phyloP scores from a whole-genome alignment of 1,140 invertebrate genomes.

The Zaprionus kolodkinae region DNA sequence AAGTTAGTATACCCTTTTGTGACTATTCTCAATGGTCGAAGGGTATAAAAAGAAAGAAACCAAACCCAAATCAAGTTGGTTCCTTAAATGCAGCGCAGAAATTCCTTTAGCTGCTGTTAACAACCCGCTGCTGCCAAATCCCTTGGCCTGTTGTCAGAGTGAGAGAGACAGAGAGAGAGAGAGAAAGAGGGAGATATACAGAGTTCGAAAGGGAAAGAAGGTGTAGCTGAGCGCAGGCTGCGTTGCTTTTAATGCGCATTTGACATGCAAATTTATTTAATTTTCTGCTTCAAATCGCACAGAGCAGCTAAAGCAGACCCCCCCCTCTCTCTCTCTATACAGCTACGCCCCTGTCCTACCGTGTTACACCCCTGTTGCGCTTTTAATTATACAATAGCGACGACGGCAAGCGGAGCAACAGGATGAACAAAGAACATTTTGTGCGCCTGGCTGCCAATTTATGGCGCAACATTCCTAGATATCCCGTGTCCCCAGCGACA shows the following conservation, averaged over 20 bases:
- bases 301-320: conserved; percentile 14
- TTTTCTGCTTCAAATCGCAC: conserved; percentile 75
- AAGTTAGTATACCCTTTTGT: no score
- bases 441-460: conserved; percentile 45
- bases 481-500: conserved; percentile 12
- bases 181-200: not conserved
- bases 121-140: conserved; percentile 62
- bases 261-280: conserved; percentile 83
- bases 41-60: not conserved
- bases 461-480: conserved; percentile 53
- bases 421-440: conserved; percentile 42
- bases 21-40: no score
- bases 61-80: conserved; percentile 28
- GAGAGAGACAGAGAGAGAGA: not conserved
- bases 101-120: conserved; percentile 10
- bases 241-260: conserved; percentile 72
- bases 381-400: conserved; percentile 66
- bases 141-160: conserved; percentile 62
- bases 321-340: not conserved
- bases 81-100: conserved; percentile 38
- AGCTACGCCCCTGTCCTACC: not conserved
- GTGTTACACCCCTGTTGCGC: conserved; percentile 56
- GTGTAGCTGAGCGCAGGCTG: conserved; percentile 24
- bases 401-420: not conserved
- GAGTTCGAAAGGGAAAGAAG: no score